Percentiles rank a stretch among this genome's conserved stretches.
These are phyloP conservation scores for Sphaerophoria taeniata DNA, from an alignment of 2,888 invertebrate species.

Conservation along the genomic window DNA sequence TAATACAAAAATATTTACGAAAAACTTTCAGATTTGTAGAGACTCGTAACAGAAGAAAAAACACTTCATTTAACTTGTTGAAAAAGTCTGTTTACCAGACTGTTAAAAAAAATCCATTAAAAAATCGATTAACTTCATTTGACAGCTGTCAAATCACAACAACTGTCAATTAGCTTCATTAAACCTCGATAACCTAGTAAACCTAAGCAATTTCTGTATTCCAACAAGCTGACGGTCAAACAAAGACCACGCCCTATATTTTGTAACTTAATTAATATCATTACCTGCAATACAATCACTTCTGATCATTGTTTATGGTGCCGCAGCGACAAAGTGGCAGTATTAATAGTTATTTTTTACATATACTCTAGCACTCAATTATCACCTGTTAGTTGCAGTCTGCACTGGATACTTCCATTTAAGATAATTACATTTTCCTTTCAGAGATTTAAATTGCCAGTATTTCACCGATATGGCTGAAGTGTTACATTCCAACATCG, in stretches of 20 bases:
- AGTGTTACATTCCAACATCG: constrained; percentile 58
- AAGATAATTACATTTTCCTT: constrained; percentile 62
- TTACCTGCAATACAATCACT: constrained; percentile 35
- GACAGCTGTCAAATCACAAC: too few species aligned
- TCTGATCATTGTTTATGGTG: constrained; percentile 42
- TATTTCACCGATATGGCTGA: constrained; percentile 7
- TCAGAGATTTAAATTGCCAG: constrained; percentile 52
- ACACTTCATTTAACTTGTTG: too few species aligned
- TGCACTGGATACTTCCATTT: constrained; percentile 61
- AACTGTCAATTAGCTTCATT: neutral
- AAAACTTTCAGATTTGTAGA: too few species aligned
- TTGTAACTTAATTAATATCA: constrained; percentile 31
- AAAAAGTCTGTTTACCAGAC: too few species aligned
- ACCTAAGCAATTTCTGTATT: neutral
- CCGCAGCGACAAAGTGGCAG: neutral
- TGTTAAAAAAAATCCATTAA: too few species aligned
- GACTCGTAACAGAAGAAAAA: too few species aligned
- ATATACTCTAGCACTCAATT: constrained; percentile 57
- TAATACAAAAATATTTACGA: too few species aligned
- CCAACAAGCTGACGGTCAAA: neutral
- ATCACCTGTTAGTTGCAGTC: constrained; percentile 58
- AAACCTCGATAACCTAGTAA: neutral
- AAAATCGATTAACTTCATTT: too few species aligned
- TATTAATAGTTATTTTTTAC: neutral
- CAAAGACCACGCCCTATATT: constrained; percentile 31